A percentile compares a stretch with the other conserved stretches of the same genome.
Conservation (phyloP, 2,797 vertebrate species). For the Girardinus metallicus region DNA sequence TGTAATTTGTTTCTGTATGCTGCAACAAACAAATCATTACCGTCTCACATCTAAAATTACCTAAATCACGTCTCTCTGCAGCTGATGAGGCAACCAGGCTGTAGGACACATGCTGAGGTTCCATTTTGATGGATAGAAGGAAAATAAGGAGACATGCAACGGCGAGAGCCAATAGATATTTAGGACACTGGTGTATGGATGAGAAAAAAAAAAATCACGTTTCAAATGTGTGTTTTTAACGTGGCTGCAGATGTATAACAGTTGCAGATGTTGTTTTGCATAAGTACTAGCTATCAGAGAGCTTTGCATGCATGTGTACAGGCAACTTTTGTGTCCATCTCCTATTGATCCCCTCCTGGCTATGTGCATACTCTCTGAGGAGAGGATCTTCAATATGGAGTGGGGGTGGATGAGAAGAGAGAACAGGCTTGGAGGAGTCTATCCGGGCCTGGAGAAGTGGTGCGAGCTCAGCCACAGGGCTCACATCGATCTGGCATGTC, state of each 20-base stretch:
- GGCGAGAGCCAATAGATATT: background rate
- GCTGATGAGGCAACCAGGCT: conserved; percentile 40
- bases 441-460: conserved; percentile 62
- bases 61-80: background rate
- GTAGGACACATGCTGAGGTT: conserved; percentile 40
- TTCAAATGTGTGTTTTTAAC: conserved; percentile 19
- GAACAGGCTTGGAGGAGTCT: conserved; percentile 67
- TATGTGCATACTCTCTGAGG: conserved; percentile 76
- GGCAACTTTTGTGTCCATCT: conserved; percentile 34
- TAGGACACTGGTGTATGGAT: background rate
- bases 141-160: conserved; percentile 41
- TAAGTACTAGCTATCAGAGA: conserved; percentile 26
- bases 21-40: background rate
- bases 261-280: conserved; percentile 13
- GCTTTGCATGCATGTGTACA: conserved; percentile 13
- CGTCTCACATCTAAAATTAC: background rate
- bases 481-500: conserved; percentile 71
- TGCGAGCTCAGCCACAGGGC: conserved; percentile 67
- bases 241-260: conserved; percentile 15
- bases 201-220: conserved; percentile 17
- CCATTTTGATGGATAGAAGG: conserved; percentile 67
- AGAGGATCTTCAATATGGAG: conserved; percentile 72
- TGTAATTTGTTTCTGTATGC: background rate
- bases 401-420: conserved; percentile 33
- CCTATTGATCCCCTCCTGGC: conserved; percentile 72